Evolutionary conservation across 1,140 invertebrate species (phyloP).

Genomic region (Caerostris extrusa): DNA sequence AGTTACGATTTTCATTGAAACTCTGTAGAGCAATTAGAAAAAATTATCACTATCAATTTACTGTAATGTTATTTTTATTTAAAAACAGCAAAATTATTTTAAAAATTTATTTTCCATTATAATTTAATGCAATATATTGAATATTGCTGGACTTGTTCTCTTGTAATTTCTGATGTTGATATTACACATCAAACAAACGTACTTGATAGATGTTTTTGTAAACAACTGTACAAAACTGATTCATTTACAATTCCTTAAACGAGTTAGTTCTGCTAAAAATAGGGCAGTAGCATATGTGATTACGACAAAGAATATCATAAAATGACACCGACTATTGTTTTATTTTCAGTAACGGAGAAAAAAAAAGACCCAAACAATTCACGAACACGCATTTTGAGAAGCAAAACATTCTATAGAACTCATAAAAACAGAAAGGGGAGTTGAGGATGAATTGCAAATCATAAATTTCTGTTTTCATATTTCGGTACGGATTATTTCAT

Average conservation of each 20-base stretch:
- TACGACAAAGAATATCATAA: background rate
- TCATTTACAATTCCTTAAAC: background rate
- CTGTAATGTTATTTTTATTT: too few species aligned
- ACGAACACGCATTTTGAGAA: background rate
- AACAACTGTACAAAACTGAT: background rate
- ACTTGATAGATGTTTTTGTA: too few species aligned
- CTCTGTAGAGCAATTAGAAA: too few species aligned
- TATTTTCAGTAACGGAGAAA: background rate
- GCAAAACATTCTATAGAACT: background rate
- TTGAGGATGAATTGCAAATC: background rate
- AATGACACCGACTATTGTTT: constrained; percentile 12
- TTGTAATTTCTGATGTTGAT: background rate
- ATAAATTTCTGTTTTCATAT: constrained; percentile 32
- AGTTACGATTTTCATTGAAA: too few species aligned
- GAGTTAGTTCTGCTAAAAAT: constrained; percentile 1
- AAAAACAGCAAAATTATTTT: too few species aligned
- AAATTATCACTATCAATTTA: too few species aligned
- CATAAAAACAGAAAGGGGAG: constrained; percentile 14
- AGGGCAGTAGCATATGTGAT: constrained; percentile 38
- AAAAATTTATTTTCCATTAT: too few species aligned
- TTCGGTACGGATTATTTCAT: background rate
- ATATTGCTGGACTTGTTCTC: too few species aligned
- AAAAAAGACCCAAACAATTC: background rate
- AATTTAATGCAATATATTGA: too few species aligned
- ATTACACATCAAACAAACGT: background rate